Conservation (phyloP, 2,888 invertebrate genomes). For the Drosophila putrida region DNA sequence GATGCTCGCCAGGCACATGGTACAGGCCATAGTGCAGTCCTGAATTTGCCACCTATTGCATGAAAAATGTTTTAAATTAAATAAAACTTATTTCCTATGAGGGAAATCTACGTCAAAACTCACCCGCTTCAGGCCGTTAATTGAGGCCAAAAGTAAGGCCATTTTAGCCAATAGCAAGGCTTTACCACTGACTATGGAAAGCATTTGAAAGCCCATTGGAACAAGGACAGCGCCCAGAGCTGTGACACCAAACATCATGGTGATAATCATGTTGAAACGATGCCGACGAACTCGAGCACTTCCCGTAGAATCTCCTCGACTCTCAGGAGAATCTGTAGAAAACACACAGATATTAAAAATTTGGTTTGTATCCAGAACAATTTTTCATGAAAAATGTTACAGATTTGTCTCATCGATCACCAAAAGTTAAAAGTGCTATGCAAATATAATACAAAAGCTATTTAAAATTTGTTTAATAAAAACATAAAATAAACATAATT, state of each 20-base stretch:
- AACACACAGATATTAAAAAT: background rate
- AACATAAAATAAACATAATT: no score
- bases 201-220: constrained; percentile 94
- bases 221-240: constrained; percentile 91
- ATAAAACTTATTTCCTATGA: background rate
- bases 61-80: constrained; percentile 24
- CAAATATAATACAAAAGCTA: no score
- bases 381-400: no score
- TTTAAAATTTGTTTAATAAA: no score
- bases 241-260: constrained; percentile 92
- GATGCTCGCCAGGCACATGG: constrained; percentile 86
- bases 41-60: constrained; percentile 89
- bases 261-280: constrained; percentile 90
- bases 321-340: constrained; percentile 18
- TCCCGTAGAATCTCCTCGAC: constrained; percentile 52
- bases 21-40: constrained; percentile 92
- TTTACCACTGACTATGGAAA: constrained; percentile 93
- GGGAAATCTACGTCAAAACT: background rate
- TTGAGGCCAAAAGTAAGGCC: constrained; percentile 92
- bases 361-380: no score
- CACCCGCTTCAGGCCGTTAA: constrained; percentile 92
- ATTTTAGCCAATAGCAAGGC: constrained; percentile 92
- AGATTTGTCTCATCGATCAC: no score
- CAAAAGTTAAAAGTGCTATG: no score
- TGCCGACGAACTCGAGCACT: constrained; percentile 87